Base-by-base conservation (phyloP, 2,888 invertebrate species). In the Reticulitermes lucifugus region DNA sequence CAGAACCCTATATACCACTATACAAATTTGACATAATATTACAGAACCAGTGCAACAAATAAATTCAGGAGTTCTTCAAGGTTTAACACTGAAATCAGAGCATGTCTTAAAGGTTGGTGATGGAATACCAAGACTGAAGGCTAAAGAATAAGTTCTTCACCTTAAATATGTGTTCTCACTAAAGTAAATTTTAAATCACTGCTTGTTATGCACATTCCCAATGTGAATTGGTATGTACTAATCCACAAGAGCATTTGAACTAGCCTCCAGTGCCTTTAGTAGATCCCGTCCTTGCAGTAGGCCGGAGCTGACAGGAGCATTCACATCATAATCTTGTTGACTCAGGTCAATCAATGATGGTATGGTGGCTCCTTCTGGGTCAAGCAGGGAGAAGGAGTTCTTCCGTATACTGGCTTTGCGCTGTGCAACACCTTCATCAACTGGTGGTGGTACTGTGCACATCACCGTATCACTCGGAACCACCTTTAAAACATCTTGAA, bases 271-370 rank as follows among this genome's bases (percentile, higher is more conserved):
- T 35, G 93, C 93, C 55, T 89, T 91, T 70, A 93, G 89, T 79
- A 93, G 89, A 84, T 93, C 93, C 83, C 91, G 90, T 18, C 93
- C 93, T 86, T 92, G 91, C 41, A 93, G 89, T 65, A 93, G 89
- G 41, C 89, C 88, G 84, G 88, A 90, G 51, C 87, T 86, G 10
- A 92, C 90, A 2, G 93, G 93, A 21, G 93, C 93, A 88, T 93
- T 93, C 29, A 93, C 93, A 87, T 92, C 93, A 87, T 90, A 93
- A 88, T 93, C 93, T 87, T 91, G 92, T 86, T 92, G 91, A 4
- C 92, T 92, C 71, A 93, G 89, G 88, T 92, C 92, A 87, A 91
- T 87, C 75, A 92, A 88, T 3, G 92, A 92, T 10, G 91, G 90
- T 85, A 92, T 90, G 7, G 89, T 89, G 10, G 89, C 88, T 12